These are phyloP conservation scores for Heterodera filipjevi DNA, from an alignment of 2,888 invertebrate species.

Conservation along the genomic window DNA sequence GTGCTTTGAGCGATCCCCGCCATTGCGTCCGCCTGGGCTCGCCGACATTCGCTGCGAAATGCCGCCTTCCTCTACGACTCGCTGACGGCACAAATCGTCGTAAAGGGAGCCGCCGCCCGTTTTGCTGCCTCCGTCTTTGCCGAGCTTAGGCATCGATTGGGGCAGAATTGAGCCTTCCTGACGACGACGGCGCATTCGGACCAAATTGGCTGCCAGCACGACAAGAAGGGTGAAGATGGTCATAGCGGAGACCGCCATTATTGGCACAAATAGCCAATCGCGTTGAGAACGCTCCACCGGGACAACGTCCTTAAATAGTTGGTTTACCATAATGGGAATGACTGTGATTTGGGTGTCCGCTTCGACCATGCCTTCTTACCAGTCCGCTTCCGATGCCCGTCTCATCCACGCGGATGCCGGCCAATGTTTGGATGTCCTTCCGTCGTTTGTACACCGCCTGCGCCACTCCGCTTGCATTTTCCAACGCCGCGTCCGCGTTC, in stretches of 20 bases:
- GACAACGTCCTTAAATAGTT: constrained; percentile 53
- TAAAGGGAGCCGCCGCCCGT: constrained; percentile 28
- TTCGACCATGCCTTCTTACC: neutral
- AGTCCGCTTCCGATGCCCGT: constrained; percentile 63
- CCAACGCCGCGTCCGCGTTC: constrained; percentile 49
- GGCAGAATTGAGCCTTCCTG: constrained; percentile 34
- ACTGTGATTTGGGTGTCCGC: no score
- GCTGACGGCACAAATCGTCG: constrained; percentile 63
- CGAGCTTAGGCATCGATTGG: neutral
- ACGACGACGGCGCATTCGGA: constrained; percentile 37
- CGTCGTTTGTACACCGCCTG: constrained; percentile 63
- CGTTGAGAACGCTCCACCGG: constrained; percentile 61
- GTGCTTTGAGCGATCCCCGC: constrained; percentile 43
- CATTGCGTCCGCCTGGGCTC: constrained; percentile 21
- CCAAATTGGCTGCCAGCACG: constrained; percentile 47
- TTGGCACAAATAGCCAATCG: constrained; percentile 60
- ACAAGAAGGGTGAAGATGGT: constrained; percentile 48
- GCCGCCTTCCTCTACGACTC: constrained; percentile 33
- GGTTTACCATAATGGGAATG: neutral
- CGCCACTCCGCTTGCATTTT: constrained; percentile 61
- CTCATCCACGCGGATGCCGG: constrained; percentile 62
- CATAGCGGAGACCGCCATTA: constrained; percentile 61
- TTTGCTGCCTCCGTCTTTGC: neutral
- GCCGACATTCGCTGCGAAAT: constrained; percentile 29
- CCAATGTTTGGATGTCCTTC: constrained; percentile 61